Evolutionary conservation across 2,888 invertebrate species (phyloP), one percentile per base, ranked within the genome.

Genomic region (Cheilosia impressa): DNA sequence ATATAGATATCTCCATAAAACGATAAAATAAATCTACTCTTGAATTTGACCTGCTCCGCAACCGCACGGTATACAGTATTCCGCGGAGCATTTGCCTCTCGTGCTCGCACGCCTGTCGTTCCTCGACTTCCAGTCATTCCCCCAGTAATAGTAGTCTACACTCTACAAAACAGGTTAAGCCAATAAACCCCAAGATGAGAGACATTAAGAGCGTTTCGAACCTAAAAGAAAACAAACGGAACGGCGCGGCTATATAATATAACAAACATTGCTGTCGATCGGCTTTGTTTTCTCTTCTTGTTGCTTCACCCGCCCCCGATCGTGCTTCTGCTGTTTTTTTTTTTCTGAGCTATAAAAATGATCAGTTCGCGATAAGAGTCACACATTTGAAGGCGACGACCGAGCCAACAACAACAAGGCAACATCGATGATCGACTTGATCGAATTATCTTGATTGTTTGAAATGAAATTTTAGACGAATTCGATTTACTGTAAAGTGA

Each of bases 141-240:
- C 17, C 57, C 52, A 53, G 57, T 60, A 31, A 65, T 65, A 68
- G 76, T 77, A 66, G 85, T 47, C 19, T 19, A 17, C 45, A 17
- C 34, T 85, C 85, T 85, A 85, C 68, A 85, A 85, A 85, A 85
- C 85, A 85, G 85, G 85, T 85, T 85, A 81, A 85, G 85, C 85
- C 85, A 85, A 85, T 85, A 85, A 85, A 85, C 85, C 85, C 85
- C 81, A 60, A 76, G 85, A 85, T 81, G 85, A 81, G 81, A 85
- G 85, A 77, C 85, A 85, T 85, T 85, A 85, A 85, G 85, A 85
- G 62, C 72, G 85, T 77, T 85, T 77, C 81, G 19, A 85, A 73
- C 72, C 47, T 58, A 55, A 52, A 57, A 65, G 52, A 38, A 53
- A 69, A 41, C 27, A 69, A 71, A 63, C 50, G 38, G 38, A 38